Evolutionary conservation across 2,888 invertebrate species (phyloP), one percentile per base, ranked within the genome.

Genomic region (Archips crataeganus): DNA sequence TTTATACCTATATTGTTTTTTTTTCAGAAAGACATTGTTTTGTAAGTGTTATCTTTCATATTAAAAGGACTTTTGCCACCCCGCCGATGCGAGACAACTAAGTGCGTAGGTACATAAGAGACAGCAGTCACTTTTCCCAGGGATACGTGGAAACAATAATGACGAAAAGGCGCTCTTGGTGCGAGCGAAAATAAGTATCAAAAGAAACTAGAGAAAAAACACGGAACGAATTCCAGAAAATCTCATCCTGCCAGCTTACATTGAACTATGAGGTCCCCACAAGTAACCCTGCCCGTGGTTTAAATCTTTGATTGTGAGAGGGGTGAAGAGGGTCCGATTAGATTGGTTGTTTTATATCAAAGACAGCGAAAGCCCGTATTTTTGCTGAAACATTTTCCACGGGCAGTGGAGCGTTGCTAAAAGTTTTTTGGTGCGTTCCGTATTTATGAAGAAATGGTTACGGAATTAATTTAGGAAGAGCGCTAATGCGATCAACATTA

Each of bases 151-250:
- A 80, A 83, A 83, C 84, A 85, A 87, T 85, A 87, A 85, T 83
- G 84, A 87, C 80, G 77, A 84, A 79, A 78, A 78, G 68, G 78
- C 71, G 63, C 77, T 71, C 66, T 71, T 34, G 64, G 64, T 57
- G 61, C 39, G 60, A 59, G 73, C 71, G 75, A 77, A 78, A 79
- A 81, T 79, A 86, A 85, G 86, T 85, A 85, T 84, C 80, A 84
- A 82, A 87, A 86, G 82, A 84, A 87, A 84, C 60, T 70, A 78
- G 74, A 79, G 80, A 79, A 86, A 89, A 84, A 85, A 86, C 78
- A 80, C 74, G 76, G 84, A 84, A 79, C 72, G 77, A 78, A 82
- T 82, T 81, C 78, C 79, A 83, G 83, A 83, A 88, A 88, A 89
- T 89, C 87, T 82, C 75, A 74, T 76, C 69, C 34, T 23, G 71